A percentile compares a stretch with the other conserved stretches of the same genome.
Conservation (phyloP, 2,888 invertebrate genomes). For the Aromia moschata region DNA sequence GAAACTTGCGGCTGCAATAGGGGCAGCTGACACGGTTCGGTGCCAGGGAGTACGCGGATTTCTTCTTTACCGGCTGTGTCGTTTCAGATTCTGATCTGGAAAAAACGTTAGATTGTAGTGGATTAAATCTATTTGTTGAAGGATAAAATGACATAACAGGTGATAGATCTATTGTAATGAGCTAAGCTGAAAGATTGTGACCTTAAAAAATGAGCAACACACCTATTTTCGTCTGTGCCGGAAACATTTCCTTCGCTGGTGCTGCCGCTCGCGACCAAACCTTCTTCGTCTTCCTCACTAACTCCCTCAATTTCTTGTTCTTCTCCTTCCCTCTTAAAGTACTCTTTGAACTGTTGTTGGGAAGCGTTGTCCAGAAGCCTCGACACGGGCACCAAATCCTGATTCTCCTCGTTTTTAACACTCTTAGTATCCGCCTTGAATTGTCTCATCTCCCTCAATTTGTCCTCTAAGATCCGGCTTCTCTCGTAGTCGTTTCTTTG, state of each 20-base stretch:
- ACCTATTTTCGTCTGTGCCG: constrained; percentile 84
- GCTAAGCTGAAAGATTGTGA: too few species aligned
- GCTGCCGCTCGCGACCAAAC: constrained; percentile 78
- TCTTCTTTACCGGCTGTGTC: constrained; percentile 75
- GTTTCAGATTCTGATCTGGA: constrained; percentile 77
- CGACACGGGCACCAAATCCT: constrained; percentile 82
- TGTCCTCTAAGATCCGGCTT: constrained; percentile 51
- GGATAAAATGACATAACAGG: too few species aligned
- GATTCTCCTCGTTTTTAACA: constrained; percentile 63
- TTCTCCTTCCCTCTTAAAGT: constrained; percentile 66
- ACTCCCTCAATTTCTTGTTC: constrained; percentile 62
- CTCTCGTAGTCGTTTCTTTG: constrained; percentile 43
- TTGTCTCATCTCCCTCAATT: constrained; percentile 46
- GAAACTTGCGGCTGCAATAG: constrained; percentile 93
- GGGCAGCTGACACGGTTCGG: constrained; percentile 94
- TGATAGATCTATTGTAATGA: too few species aligned
- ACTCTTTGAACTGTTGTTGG: constrained; percentile 71
- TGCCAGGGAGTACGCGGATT: constrained; percentile 94
- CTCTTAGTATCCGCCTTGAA: constrained; percentile 45
- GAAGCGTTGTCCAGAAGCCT: constrained; percentile 79
- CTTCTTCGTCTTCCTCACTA: constrained; percentile 80
- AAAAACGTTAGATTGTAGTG: too few species aligned
- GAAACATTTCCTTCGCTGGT: constrained; percentile 86
- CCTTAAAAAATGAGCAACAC: constrained; percentile 34
- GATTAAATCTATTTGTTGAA: too few species aligned